These are phyloP conservation scores for Diachrysia chrysitis DNA, from an alignment of 2,888 invertebrate species.

Conservation along the genomic window DNA sequence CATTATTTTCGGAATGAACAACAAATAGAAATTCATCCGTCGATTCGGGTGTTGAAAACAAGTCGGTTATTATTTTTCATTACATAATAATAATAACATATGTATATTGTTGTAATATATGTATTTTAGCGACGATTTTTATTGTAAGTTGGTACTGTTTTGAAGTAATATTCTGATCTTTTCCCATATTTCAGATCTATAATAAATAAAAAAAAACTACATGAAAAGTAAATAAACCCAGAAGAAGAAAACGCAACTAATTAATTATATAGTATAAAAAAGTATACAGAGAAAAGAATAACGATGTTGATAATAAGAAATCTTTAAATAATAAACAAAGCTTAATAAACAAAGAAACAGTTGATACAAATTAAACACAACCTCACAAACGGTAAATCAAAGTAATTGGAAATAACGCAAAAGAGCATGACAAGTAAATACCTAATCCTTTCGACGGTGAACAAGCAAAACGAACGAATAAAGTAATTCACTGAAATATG, in stretches of 20 bases:
- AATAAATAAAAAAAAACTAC: too few relatives aligned
- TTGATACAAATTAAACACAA: background rate
- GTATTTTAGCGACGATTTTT: too few relatives aligned
- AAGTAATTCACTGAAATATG: conserved; percentile 7
- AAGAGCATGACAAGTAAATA: background rate
- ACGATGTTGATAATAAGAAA: background rate
- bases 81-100: too few relatives aligned
- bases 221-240: too few relatives aligned
- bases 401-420: conserved; percentile 2
- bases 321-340: background rate
- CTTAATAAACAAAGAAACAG: background rate
- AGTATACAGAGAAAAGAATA: background rate
- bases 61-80: background rate
- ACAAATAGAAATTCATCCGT: conserved; percentile 2
- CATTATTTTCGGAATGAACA: conserved; percentile 27
- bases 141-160: too few relatives aligned
- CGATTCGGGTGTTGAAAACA: background rate
- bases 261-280: background rate
- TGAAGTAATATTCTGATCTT: too few relatives aligned
- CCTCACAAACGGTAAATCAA: background rate
- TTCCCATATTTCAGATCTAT: too few relatives aligned
- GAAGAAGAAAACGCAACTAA: background rate
- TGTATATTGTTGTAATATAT: too few relatives aligned
- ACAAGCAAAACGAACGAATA: conserved; percentile 3
- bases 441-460: conserved; percentile 3